phyloP scores from a whole-genome alignment of 2,888 invertebrate genomes.

The Caenorhabditis panamensis region DNA sequence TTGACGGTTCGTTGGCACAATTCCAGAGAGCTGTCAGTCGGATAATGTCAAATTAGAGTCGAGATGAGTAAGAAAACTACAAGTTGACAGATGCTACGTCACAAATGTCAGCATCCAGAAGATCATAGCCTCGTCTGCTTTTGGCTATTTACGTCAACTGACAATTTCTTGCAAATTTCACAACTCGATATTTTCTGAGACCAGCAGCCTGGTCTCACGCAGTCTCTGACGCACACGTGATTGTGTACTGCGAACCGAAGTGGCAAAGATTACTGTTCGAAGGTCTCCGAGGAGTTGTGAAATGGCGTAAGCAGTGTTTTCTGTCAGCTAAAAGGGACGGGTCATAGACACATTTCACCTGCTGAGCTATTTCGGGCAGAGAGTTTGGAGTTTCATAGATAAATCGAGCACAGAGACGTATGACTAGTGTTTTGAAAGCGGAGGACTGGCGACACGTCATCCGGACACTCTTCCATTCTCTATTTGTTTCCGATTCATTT shows the following conservation, averaged over 20 bases:
- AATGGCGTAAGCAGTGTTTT: conserved; percentile 2
- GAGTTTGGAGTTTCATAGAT: background rate
- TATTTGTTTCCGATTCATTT: background rate
- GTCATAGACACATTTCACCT: conserved; percentile 10
- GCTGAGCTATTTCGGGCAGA: background rate
- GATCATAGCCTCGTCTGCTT: background rate
- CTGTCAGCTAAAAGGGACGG: background rate
- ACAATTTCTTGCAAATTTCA: background rate
- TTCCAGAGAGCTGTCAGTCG: background rate
- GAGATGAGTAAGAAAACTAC: background rate
- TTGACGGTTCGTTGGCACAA: background rate
- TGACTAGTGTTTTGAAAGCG: background rate
- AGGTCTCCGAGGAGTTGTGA: background rate
- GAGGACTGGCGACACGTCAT: background rate
- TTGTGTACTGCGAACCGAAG: background rate
- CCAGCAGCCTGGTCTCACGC: background rate
- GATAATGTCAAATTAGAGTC: background rate
- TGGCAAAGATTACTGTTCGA: background rate
- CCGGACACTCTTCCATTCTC: background rate
- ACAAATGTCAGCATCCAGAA: background rate
- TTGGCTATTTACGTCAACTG: background rate
- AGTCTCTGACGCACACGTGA: background rate
- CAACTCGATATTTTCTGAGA: background rate
- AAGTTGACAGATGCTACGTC: background rate
- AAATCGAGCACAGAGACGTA: background rate